Base-by-base conservation (phyloP, 2,113 vertebrate genomes). In the Callocephalon fimbriatum region DNA sequence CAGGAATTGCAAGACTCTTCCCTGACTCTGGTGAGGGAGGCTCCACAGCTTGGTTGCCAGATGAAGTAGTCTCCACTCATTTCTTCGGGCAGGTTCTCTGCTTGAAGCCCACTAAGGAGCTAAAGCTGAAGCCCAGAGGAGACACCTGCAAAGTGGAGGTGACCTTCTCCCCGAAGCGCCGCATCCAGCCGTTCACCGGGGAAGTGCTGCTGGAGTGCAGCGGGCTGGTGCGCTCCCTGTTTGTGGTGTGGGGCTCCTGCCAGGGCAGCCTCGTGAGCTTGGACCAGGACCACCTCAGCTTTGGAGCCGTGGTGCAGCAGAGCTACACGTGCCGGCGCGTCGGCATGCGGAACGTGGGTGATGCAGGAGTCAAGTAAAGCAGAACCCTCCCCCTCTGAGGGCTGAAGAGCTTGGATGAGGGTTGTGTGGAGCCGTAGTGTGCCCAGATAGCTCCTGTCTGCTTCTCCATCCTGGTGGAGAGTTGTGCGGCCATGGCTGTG, bases 281-380 rank as follows among this genome's bases (percentile, higher is more conserved):
- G 93, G 99, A 99, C 94, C 98, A 97, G 93, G 97, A 98, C 7
- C 98, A 98, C 25, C 53, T 99, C 40, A 95, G 98, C n/a, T 99
- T 99, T 25, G 99, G 99, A 44, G 98, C 98, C 0, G 98, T 99
- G 9, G 96, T 98, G 47, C 97, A 96, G 67, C 96, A 96, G 56
- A 98, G 99, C 63, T 96, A 97, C 83, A 90, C 96, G 19, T 98
- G 82, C 1, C 98, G 97, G 31, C 98, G 76, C 62, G 75, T 99
- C 66, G 20, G 98, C 58, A 98, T 99, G 97, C 90, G 92, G 63
- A 99, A 99, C 96, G 96, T 92, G 0, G 99, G 99, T 2, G 98
- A 99, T 47, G 48, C 98, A 19, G 98, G 98, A 65, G 98, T 98
- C 15, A 99, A 97, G 99, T 99, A 97, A 78, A 37, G 37, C 27